These are phyloP conservation scores for Oscheius onirici DNA, from an alignment of 2,888 invertebrate species.

Conservation along the genomic window DNA sequence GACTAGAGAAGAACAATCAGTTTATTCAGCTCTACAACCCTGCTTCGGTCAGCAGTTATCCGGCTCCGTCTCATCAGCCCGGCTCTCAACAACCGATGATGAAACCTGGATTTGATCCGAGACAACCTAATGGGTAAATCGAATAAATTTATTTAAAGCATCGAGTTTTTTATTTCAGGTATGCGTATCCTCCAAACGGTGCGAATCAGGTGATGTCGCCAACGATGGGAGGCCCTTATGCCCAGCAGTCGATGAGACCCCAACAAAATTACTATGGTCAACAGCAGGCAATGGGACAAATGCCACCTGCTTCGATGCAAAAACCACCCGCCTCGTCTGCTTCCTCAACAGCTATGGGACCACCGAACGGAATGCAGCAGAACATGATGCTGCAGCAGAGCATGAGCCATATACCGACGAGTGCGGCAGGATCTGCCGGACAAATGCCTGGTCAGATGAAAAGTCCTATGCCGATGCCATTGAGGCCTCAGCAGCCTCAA, in stretches of 20 bases:
- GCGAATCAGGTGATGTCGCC: conserved; percentile 10
- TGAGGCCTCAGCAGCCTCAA: neutral
- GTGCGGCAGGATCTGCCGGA: neutral
- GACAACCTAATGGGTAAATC: conserved; percentile 6
- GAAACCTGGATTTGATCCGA: conserved; percentile 8
- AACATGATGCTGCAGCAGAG: conserved; percentile 18
- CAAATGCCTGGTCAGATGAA: conserved; percentile 10
- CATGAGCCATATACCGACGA: conserved; percentile 18
- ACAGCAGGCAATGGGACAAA: conserved; percentile 12
- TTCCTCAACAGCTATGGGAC: neutral
- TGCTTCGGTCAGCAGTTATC: conserved; percentile 4
- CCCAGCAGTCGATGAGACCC: conserved; percentile 2
- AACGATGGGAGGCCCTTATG: neutral
- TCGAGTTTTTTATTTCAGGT: no score
- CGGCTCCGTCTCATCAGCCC: neutral
- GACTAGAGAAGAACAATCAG: neutral
- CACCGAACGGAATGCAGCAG: conserved; percentile 16
- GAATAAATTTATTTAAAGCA: neutral
- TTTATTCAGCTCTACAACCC: neutral
- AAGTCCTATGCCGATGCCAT: neutral
- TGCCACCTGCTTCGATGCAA: conserved; percentile 10
- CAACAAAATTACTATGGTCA: conserved; percentile 14
- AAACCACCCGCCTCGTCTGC: conserved; percentile 6
- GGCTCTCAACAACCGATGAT: conserved; percentile 10
- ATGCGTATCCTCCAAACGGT: conserved; percentile 19